Conservation (phyloP, 2,797 vertebrate genomes). For the Xerus rutilus region DNA sequence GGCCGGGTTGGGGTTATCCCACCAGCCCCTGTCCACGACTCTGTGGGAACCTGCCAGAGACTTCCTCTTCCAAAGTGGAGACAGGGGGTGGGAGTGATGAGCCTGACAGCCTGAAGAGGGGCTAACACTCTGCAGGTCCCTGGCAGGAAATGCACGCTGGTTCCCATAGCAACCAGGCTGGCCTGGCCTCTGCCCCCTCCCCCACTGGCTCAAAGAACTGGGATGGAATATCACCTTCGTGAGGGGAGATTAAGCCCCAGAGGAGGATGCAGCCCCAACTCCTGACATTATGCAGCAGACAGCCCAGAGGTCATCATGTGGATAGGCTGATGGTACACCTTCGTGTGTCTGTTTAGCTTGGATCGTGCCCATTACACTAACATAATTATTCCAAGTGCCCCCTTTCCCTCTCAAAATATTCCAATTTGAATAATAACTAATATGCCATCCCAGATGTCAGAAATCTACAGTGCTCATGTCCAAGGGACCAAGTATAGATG, state of each 20-base stretch:
- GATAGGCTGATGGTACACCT: neutral
- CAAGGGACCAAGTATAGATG: rapidly evolving
- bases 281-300: neutral
- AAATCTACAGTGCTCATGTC: neutral
- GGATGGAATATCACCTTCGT: slow-evolving; percentile 73
- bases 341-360: neutral
- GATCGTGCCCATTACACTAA: neutral
- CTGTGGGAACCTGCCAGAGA: slow-evolving; percentile 70
- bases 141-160: slow-evolving; percentile 80
- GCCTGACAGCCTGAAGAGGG: slow-evolving; percentile 81
- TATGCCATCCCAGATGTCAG: neutral
- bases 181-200: slow-evolving; percentile 82
- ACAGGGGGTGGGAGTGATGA: slow-evolving; percentile 76
- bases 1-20: neutral
- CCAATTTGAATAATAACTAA: slow-evolving; percentile 10
- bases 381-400: neutral
- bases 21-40: neutral
- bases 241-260: slow-evolving; percentile 48
- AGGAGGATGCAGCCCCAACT: neutral
- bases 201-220: slow-evolving; percentile 68
- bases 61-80: slow-evolving; percentile 77
- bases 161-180: slow-evolving; percentile 81
- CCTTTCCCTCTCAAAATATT: slow-evolving; percentile 4
- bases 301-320: neutral
- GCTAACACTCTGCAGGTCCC: slow-evolving; percentile 82